Conservation (phyloP, 2,888 invertebrate genomes). For the Lycia hirtaria region DNA sequence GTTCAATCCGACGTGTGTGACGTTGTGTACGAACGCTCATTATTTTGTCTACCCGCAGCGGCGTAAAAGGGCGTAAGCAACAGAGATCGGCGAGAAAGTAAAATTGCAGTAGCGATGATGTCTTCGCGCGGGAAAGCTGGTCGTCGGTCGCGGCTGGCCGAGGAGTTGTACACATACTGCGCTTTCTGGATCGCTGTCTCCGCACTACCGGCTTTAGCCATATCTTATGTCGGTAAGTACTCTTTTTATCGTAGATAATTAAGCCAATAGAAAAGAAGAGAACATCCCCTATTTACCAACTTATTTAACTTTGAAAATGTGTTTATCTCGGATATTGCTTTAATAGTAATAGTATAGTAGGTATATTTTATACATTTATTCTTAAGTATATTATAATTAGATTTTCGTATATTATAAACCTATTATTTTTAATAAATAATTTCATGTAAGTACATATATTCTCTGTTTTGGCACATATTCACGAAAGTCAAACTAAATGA, state of each 20-base stretch:
- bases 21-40: slow-evolving; percentile 1
- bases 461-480: too few species aligned
- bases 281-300: too few species aligned
- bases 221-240: slow-evolving; percentile 74
- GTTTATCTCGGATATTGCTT: too few species aligned
- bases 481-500: too few species aligned
- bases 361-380: too few species aligned
- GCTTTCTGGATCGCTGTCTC: slow-evolving; percentile 76
- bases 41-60: slow-evolving; percentile 15
- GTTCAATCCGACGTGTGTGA: background rate
- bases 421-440: too few species aligned
- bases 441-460: too few species aligned
- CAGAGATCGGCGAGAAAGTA: slow-evolving; percentile 21
- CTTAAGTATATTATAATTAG: too few species aligned
- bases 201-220: slow-evolving; percentile 68
- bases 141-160: slow-evolving; percentile 59
- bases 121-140: slow-evolving; percentile 48
- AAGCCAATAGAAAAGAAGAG: too few species aligned
- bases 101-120: slow-evolving; percentile 47
- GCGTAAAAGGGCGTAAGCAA: slow-evolving; percentile 26
- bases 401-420: too few species aligned
- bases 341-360: too few species aligned
- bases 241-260: background rate
- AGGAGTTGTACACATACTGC: slow-evolving; percentile 73
- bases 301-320: too few species aligned